Conservation (phyloP, 2,113 vertebrate genomes). For the Charadrius vociferus region DNA sequence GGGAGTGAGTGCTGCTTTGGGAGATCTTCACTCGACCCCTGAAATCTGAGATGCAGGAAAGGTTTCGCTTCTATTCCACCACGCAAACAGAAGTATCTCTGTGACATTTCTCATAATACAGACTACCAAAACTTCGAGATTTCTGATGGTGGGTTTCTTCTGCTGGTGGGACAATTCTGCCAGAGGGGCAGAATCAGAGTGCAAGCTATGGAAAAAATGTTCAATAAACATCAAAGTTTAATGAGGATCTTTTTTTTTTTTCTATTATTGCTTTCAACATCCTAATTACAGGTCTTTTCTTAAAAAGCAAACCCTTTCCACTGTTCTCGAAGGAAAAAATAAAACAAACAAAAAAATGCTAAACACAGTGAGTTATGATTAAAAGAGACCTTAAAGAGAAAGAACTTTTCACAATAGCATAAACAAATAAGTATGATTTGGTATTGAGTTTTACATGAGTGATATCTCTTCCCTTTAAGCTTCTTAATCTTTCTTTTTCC, state of each 20-base stretch:
- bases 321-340: background rate
- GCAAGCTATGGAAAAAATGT: background rate
- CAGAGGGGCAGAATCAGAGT: background rate
- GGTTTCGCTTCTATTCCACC: background rate
- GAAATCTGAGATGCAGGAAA: background rate
- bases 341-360: background rate
- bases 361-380: background rate
- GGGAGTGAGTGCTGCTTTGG: rapidly evolving
- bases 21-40: background rate
- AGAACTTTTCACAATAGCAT: background rate
- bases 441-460: background rate
- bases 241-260: background rate
- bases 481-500: background rate
- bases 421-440: background rate
- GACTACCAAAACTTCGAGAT: background rate
- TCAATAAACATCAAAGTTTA: background rate
- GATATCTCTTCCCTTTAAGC: background rate
- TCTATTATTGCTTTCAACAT: background rate
- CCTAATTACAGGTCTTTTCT: background rate
- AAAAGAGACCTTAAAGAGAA: background rate
- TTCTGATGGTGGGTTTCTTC: background rate
- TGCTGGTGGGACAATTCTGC: background rate
- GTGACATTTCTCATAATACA: background rate
- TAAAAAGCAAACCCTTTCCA: background rate
- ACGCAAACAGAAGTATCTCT: background rate